Percentiles rank a stretch among this genome's conserved stretches.
phyloP scores from a whole-genome alignment of 2,888 invertebrate genomes.

The Ptychoptera albimana region DNA sequence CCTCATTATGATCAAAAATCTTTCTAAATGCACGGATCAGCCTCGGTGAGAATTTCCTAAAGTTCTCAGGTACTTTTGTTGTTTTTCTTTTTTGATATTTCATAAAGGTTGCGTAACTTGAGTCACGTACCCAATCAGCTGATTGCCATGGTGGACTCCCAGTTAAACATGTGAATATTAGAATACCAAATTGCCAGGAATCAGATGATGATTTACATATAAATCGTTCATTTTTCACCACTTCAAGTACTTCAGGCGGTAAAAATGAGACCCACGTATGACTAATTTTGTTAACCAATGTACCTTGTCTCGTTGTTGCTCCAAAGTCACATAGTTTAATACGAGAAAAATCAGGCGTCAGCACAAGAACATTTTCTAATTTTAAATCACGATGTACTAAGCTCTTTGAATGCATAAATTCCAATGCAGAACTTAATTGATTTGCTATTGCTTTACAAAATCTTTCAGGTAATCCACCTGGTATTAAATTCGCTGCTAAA shows the following conservation, averaged over 20 bases:
- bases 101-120: conserved; percentile 45
- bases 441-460: conserved; percentile 46
- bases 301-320: conserved; percentile 42
- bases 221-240: conserved; percentile 44
- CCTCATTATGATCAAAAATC: conserved; percentile 49
- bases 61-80: conserved; percentile 40
- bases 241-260: conserved; percentile 43
- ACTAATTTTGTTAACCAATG: conserved; percentile 37
- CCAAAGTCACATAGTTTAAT: conserved; percentile 66
- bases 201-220: conserved; percentile 51
- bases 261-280: conserved; percentile 42
- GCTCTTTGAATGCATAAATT: conserved; percentile 63
- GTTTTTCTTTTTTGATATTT: conserved; percentile 48
- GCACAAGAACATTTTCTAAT: conserved; percentile 55
- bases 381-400: conserved; percentile 62
- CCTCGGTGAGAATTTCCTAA: conserved; percentile 48
- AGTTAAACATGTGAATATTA: conserved; percentile 35
- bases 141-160: conserved; percentile 55
- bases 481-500: conserved; percentile 42
- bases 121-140: conserved; percentile 56
- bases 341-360: conserved; percentile 44
- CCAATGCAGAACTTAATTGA: conserved; percentile 55
- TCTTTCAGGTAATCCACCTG: conserved; percentile 42
- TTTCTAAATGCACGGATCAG: conserved; percentile 52
- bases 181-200: conserved; percentile 62